Conservation (phyloP, 2,113 vertebrate genomes). For the Rhadina sibilatrix region DNA sequence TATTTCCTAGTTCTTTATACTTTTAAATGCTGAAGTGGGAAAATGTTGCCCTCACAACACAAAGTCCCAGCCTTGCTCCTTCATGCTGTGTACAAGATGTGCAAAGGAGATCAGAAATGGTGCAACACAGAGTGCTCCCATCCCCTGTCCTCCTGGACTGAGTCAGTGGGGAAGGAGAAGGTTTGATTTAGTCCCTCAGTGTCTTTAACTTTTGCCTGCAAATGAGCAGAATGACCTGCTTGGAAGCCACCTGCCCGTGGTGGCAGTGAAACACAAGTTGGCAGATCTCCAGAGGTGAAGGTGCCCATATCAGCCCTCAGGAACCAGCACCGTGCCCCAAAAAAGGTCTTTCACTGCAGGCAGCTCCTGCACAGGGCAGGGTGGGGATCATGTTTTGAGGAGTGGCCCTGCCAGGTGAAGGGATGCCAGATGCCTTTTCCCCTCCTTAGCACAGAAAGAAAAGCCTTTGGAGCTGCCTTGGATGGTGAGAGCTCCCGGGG, state of each 20-base stretch:
- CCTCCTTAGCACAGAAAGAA: not conserved
- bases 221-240: not conserved
- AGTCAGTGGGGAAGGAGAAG: not conserved
- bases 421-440: constrained; percentile 22
- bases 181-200: not conserved
- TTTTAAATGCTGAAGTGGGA: not conserved
- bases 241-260: not conserved
- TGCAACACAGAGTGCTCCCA: not conserved
- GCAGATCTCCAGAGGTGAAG: not conserved
- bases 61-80: not conserved
- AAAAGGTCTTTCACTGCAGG: constrained; percentile 27
- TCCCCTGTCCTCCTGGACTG: not conserved
- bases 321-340: not conserved
- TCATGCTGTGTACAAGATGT: no score
- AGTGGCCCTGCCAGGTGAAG: constrained; percentile 4
- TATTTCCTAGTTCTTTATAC: not conserved
- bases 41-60: not conserved
- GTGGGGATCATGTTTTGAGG: constrained; percentile 4
- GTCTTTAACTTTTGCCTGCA: not conserved
- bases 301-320: not conserved
- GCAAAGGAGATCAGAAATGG: not conserved
- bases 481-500: not conserved
- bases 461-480: not conserved
- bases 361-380: not conserved
- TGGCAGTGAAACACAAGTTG: accelerated